These are phyloP conservation scores for Etia nguti DNA, from an alignment of 2,113 vertebrate genomes.

Conservation along the genomic window DNA sequence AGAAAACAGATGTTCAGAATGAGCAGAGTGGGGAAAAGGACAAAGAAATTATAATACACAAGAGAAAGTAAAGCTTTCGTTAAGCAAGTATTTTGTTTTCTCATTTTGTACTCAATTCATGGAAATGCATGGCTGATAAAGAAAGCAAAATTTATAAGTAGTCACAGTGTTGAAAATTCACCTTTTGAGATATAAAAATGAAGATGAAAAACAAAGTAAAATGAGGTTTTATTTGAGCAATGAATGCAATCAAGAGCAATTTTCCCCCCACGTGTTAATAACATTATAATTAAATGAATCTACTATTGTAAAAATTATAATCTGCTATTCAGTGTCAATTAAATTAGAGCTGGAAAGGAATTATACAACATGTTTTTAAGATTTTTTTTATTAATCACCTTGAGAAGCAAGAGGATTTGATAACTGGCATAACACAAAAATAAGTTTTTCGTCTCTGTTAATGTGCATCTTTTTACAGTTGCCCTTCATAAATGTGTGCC, in stretches of 20 bases:
- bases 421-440: not conserved
- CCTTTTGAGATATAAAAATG: not conserved
- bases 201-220: not conserved
- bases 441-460: not conserved
- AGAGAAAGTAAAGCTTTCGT: not conserved
- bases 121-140: not conserved
- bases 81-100: not conserved
- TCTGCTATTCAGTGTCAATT: not conserved
- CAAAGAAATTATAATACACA: not conserved
- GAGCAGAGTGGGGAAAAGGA: not conserved
- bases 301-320: not conserved
- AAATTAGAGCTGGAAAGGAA: not conserved
- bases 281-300: not conserved
- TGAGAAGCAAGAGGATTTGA: not conserved
- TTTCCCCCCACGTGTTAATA: not conserved
- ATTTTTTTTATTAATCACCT: not conserved
- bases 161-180: not conserved
- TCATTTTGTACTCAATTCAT: not conserved
- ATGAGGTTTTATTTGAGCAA: not conserved
- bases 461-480: not conserved
- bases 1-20: constrained; percentile 34
- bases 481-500: not conserved
- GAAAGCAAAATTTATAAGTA: not conserved
- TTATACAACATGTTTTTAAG: not conserved
- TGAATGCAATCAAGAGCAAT: not conserved